A percentile compares a stretch with the other conserved stretches of the same genome.
These are phyloP conservation scores for Oceanodroma tethys DNA, from an alignment of 2,113 vertebrate species.

Conservation along the genomic window DNA sequence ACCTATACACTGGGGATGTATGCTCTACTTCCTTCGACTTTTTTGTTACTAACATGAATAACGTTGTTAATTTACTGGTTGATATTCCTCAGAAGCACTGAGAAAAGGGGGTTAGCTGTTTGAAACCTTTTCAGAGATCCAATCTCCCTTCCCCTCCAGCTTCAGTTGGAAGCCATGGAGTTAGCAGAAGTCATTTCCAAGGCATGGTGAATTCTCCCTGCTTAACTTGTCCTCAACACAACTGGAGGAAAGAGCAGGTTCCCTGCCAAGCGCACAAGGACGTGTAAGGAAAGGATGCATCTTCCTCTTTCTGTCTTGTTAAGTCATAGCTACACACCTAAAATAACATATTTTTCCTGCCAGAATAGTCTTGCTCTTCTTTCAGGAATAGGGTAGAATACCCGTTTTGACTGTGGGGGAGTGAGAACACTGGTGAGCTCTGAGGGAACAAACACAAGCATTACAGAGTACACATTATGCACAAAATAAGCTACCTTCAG, in stretches of 20 bases:
- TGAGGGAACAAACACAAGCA: not conserved
- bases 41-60: not conserved
- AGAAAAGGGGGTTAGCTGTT: not conserved
- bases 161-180: not conserved
- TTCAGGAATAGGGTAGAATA: not conserved
- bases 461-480: not conserved
- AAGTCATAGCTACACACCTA: not conserved
- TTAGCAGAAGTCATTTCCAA: not conserved
- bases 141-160: not conserved
- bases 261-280: not conserved
- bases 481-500: not conserved
- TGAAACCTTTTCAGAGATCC: not conserved
- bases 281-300: rapidly evolving
- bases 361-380: not conserved
- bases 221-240: not conserved
- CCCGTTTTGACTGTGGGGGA: rapidly evolving
- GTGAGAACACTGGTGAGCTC: not conserved
- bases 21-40: not conserved
- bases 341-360: not conserved
- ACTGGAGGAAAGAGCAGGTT: not conserved
- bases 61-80: not conserved
- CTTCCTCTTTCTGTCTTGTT: not conserved
- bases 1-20: not conserved
- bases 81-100: not conserved
- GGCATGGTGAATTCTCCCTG: not conserved